Evolutionary conservation across 2,797 vertebrate genomes (phyloP).

Genomic region (Taenioides sp.): DNA sequence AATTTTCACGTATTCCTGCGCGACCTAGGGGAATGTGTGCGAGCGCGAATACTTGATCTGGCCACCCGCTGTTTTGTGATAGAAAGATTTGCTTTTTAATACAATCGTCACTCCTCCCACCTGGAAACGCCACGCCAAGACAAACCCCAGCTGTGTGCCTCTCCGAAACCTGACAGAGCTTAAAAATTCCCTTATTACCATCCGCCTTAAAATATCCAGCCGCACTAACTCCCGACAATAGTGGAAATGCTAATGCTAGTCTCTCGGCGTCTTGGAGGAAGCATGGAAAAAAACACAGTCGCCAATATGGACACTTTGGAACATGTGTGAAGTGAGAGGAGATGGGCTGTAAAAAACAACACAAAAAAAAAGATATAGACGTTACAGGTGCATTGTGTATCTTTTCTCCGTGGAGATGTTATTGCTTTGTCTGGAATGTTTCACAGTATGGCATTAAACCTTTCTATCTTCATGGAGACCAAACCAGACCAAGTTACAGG

Average conservation of each 20-base stretch:
- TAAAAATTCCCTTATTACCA: constrained; percentile 72
- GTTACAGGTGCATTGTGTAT: too few species aligned
- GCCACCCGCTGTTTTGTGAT: constrained; percentile 78
- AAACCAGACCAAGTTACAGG: too few species aligned
- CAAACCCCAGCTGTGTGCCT: constrained; percentile 78
- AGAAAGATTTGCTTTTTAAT: constrained; percentile 82
- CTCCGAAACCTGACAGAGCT: constrained; percentile 71
- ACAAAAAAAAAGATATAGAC: not conserved
- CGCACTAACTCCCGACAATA: constrained; percentile 62
- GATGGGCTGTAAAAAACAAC: constrained; percentile 2
- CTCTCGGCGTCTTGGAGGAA: constrained; percentile 53
- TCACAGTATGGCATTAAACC: too few species aligned
- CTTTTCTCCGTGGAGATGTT: too few species aligned
- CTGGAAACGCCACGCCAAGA: constrained; percentile 73
- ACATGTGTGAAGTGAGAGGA: constrained; percentile 39
- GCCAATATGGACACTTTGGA: constrained; percentile 56
- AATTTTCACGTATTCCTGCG: constrained; percentile 66
- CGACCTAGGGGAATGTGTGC: constrained; percentile 72
- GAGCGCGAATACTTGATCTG: constrained; percentile 78
- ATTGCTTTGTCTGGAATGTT: too few species aligned
- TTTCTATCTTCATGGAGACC: too few species aligned
- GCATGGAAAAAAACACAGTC: constrained; percentile 44
- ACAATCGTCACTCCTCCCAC: constrained; percentile 78
- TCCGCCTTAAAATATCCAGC: constrained; percentile 63
- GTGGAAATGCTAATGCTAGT: constrained; percentile 67